These are phyloP conservation scores for Catalaphyllia jardinei DNA, from an alignment of 64 coral and sea anemone species.

Conservation along the genomic window DNA sequence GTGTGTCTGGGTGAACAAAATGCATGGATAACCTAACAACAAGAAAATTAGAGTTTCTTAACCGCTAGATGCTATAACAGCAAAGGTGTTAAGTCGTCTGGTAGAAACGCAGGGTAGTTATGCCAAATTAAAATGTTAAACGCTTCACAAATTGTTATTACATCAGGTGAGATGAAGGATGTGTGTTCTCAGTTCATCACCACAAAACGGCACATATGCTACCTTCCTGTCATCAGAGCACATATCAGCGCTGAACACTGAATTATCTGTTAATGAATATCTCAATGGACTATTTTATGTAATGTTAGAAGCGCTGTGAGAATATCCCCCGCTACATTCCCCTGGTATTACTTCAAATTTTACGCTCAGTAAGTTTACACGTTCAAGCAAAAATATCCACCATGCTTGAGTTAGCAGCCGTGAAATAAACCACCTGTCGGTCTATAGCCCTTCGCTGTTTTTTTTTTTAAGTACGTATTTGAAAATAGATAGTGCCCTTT, in stretches of 20 bases:
- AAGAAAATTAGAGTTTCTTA: no score
- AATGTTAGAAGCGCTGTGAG: neutral
- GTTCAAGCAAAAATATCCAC: neutral
- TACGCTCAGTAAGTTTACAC: conserved; percentile 10
- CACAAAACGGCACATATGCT: neutral
- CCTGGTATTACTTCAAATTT: conserved; percentile 30
- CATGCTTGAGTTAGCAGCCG: neutral
- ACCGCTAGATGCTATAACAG: no score
- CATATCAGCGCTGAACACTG: neutral
- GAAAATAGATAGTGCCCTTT: no score
- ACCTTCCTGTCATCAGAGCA: neutral
- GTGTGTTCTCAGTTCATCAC: no score
- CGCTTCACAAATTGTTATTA: neutral
- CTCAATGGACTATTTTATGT: neutral
- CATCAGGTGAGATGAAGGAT: neutral
- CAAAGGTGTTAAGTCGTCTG: no score
- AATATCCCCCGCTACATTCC: neutral
- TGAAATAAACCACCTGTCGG: neutral
- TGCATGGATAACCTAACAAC: no score
- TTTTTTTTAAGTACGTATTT: no score
- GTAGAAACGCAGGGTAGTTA: neutral
- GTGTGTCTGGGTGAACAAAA: no score
- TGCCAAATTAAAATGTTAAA: neutral
- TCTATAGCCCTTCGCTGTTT: no score
- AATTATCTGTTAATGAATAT: neutral